These are phyloP conservation scores for Caligus rogercresseyi DNA, from an alignment of 1,140 invertebrate genomes.

Conservation along the genomic window DNA sequence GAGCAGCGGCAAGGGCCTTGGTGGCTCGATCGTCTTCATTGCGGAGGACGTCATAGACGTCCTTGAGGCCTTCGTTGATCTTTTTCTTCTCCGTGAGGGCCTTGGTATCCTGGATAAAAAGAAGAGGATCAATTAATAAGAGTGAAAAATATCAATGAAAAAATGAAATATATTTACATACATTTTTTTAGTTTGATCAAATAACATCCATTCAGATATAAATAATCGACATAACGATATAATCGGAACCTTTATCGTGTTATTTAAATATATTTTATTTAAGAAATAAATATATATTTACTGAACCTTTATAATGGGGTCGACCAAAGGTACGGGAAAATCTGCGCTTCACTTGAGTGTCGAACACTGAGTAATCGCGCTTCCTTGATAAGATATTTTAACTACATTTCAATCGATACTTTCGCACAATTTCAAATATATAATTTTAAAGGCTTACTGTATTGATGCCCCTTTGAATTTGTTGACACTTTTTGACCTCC, in stretches of 20 bases:
- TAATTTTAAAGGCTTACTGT: too few relatives aligned
- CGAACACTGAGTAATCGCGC: neutral
- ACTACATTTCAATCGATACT: neutral
- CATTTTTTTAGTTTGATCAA: too few relatives aligned
- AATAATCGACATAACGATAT: too few relatives aligned
- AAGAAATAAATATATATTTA: too few relatives aligned
- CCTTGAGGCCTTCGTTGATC: slow-evolving; percentile 44
- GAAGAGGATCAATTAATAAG: slow-evolving; percentile 16
- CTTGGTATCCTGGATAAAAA: slow-evolving; percentile 39
- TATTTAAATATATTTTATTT: too few relatives aligned
- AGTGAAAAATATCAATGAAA: neutral
- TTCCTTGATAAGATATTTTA: neutral
- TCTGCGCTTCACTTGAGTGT: neutral
- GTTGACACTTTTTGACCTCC: slow-evolving; percentile 47
- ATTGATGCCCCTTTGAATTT: slow-evolving; percentile 45
- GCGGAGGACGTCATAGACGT: slow-evolving; percentile 49
- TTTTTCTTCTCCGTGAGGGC: slow-evolving; percentile 43
- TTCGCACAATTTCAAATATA: too few relatives aligned
- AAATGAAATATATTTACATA: too few relatives aligned
- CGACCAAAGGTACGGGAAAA: too few relatives aligned
- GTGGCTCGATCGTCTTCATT: slow-evolving; percentile 45
- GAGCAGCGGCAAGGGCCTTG: slow-evolving; percentile 47
- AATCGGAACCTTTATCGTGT: too few relatives aligned
- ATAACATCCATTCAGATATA: too few relatives aligned
- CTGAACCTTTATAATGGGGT: too few relatives aligned